Evolutionary conservation across 1,140 invertebrate species (phyloP), one percentile per base, ranked within the genome.

Genomic region (Aporrectodea caliginosa): DNA sequence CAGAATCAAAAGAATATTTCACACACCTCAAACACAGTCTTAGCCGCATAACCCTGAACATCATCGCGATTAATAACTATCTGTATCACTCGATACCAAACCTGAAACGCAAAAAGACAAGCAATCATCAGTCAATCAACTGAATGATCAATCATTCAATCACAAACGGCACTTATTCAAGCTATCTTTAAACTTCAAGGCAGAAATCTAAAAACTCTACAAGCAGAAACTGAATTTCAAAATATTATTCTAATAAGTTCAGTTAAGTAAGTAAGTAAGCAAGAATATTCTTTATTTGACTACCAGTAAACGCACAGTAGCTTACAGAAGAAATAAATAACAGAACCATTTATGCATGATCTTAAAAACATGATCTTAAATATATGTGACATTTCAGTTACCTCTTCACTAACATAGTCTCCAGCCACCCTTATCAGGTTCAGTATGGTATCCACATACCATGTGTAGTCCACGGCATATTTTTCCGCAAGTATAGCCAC

Each of bases 401-500:
- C 75, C 85, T 92, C 91, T 84, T 92, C 92, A 83, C 90, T 98
- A 2, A 99, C 98, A 90, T 99, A 99, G 89, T 99, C 98, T 77
- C 98, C 98, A 84, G 98, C 98, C 90, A 99, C 98, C 89, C 98
- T 93, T 83, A 99, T 99, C 32, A 99, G 90, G 91, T 99, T 99
- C 68, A 99, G 90, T 83, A 99, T 99, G 2, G 99, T 98, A 90
- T 99, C 98, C 79, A 99, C 97, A 89, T 94, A 90, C 98, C 98
- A 99, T 22, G 97, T 99, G 84, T 98, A 99, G 88, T 99, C 98
- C 32, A 96, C 97, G 1, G 98, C 97, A 90, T 99, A 99, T 90
- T 99, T 99, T 90, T 99, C 98, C n/a, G 98, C 96, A 78, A 99
- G 90, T 86, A 99, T 99, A 33, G 98, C 98, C 78, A 99, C 97